phyloP scores from a whole-genome alignment of 2,888 invertebrate species.

The Rhabditoides inermis region DNA sequence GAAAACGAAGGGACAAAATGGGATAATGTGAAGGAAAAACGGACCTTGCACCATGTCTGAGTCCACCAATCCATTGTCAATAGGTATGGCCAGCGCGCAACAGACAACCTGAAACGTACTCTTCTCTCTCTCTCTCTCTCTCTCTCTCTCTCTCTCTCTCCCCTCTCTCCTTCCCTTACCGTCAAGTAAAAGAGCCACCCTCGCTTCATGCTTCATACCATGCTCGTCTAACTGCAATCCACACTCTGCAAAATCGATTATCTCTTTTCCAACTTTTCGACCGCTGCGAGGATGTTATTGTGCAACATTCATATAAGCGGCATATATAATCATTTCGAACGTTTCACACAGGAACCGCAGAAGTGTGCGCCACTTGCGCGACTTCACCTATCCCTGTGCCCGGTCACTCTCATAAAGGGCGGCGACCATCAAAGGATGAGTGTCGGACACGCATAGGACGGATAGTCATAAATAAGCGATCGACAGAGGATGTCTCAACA shows the following conservation, averaged over 20 bases:
- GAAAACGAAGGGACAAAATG: too few relatives aligned
- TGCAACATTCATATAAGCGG: too few relatives aligned
- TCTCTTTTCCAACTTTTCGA: background rate
- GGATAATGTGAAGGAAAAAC: background rate
- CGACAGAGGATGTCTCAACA: too few relatives aligned
- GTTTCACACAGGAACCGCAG: too few relatives aligned
- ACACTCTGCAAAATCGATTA: background rate
- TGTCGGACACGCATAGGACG: too few relatives aligned
- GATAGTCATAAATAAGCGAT: too few relatives aligned
- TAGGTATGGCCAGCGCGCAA: slow-evolving; percentile 20
- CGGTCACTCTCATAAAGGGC: too few relatives aligned
- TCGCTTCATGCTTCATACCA: slow-evolving; percentile 1
- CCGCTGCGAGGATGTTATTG: too few relatives aligned
- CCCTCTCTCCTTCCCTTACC: background rate
- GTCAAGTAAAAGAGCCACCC: background rate
- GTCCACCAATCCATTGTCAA: slow-evolving; percentile 48
- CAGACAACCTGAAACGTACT: background rate
- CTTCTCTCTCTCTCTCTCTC: background rate
- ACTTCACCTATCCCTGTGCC: too few relatives aligned
- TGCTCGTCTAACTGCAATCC: background rate
- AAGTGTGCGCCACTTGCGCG: too few relatives aligned
- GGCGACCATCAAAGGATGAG: too few relatives aligned
- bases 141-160: background rate
- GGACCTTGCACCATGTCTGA: slow-evolving; percentile 46
- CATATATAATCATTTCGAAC: too few relatives aligned